Evolutionary conservation across 1,140 invertebrate species (phyloP).

Genomic region (Camponotus floridanus): DNA sequence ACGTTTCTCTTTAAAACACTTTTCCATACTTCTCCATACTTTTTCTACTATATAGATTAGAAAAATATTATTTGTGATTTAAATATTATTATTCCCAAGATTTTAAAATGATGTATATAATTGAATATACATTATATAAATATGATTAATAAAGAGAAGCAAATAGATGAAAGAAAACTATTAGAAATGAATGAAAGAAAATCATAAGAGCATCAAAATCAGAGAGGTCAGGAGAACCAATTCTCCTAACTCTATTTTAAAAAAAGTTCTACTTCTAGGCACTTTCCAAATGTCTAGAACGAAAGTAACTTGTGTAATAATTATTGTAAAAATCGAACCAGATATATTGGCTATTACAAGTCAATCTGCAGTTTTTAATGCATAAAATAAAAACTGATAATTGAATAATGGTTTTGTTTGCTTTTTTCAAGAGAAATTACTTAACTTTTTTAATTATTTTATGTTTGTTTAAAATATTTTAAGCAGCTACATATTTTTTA

Average conservation of each 20-base stretch:
- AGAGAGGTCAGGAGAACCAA: neutral
- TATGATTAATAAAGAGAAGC: neutral
- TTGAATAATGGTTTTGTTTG: too few relatives aligned
- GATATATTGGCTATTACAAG: too few relatives aligned
- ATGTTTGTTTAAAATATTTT: too few relatives aligned
- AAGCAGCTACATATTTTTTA: too few relatives aligned
- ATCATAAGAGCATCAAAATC: neutral
- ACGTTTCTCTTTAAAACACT: slow-evolving; percentile 28
- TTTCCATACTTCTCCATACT: slow-evolving; percentile 50
- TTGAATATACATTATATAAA: slow-evolving; percentile 35
- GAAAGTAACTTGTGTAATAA: neutral
- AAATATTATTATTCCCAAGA: slow-evolving; percentile 7
- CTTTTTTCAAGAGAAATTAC: too few relatives aligned
- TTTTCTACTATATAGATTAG: slow-evolving; percentile 57
- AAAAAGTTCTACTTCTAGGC: neutral
- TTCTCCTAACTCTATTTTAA: neutral
- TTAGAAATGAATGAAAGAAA: slow-evolving; percentile 6
- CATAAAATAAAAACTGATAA: too few relatives aligned
- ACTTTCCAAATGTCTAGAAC: neutral
- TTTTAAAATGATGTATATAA: slow-evolving; percentile 32
- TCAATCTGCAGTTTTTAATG: too few relatives aligned
- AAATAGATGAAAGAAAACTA: neutral
- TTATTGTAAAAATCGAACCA: neutral
- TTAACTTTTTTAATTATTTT: neutral
- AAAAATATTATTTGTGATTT: slow-evolving; percentile 18